Evolutionary conservation across 2,888 invertebrate genomes (phyloP).

Genomic region (Oxytorus armatus): DNA sequence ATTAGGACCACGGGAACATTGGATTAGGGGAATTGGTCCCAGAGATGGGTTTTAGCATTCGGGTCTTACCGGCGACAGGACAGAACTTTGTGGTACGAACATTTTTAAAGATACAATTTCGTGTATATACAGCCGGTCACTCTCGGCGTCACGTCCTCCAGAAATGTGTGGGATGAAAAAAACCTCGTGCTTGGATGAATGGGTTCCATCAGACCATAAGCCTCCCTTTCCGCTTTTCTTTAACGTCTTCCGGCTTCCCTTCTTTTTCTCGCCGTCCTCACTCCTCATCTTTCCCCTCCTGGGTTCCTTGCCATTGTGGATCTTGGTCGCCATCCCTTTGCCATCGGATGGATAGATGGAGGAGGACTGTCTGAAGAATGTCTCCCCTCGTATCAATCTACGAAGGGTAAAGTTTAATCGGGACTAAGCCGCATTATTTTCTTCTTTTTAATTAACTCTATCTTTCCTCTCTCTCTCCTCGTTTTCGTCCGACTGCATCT

Average conservation of each 20-base stretch:
- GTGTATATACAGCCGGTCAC: background rate
- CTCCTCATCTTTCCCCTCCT: background rate
- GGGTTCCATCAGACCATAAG: conserved; percentile 73
- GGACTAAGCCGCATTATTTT: background rate
- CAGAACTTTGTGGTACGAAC: background rate
- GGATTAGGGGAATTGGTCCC: conserved; percentile 57
- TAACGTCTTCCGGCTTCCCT: conserved; percentile 78
- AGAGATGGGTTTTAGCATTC: conserved; percentile 43
- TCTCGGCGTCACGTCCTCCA: conserved; percentile 4
- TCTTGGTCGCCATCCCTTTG: conserved; percentile 33
- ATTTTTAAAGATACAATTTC: background rate
- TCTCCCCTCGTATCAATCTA: conserved; percentile 11
- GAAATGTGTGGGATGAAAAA: conserved; percentile 38
- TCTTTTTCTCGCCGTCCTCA: conserved; percentile 19
- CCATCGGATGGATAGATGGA: conserved; percentile 8
- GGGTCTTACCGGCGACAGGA: conserved; percentile 31
- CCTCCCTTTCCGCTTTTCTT: conserved; percentile 78
- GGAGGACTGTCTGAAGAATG: conserved; percentile 8
- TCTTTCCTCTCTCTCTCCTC: background rate
- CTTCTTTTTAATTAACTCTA: conserved; percentile 56
- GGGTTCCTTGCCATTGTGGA: conserved; percentile 9
- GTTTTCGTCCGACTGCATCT: conserved; percentile 15
- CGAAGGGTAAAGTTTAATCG: background rate
- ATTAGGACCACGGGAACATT: conserved; percentile 70
- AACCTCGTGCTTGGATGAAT: conserved; percentile 72